phyloP scores from a whole-genome alignment of 2,888 invertebrate species.

The Muscina levida region DNA sequence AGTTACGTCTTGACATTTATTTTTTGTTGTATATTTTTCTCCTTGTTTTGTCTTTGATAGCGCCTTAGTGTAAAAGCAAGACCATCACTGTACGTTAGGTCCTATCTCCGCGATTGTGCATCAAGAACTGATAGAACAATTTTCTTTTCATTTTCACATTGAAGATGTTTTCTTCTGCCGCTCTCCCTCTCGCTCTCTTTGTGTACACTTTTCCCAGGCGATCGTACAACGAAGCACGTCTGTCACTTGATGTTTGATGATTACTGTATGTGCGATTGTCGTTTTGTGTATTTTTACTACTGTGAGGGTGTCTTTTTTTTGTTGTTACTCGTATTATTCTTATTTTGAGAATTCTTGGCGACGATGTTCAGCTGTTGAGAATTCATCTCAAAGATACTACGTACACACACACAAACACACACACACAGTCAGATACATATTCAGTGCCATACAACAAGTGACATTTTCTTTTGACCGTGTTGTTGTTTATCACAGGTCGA shows the following conservation, averaged over 20 bases:
- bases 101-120: constrained; percentile 46
- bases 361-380: not conserved
- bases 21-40: not conserved
- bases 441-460: not conserved
- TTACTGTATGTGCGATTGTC: not conserved
- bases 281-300: not conserved
- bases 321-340: not conserved
- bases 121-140: constrained; percentile 55
- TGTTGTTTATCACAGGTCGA: too few species aligned
- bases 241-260: too few species aligned
- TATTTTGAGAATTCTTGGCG: not conserved
- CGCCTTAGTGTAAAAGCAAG: not conserved
- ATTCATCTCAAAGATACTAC: constrained; percentile 12
- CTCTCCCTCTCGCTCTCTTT: constrained; percentile 13
- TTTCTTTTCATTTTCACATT: constrained; percentile 41
- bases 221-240: too few species aligned
- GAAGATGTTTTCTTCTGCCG: constrained; percentile 58
- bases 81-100: not conserved
- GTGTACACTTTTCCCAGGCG: too few species aligned
- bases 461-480: not conserved
- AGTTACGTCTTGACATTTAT: constrained; percentile 1
- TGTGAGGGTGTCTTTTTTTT: not conserved
- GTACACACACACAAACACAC: not conserved
- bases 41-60: too few species aligned
- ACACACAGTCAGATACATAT: too few species aligned